Evolutionary conservation across 2,888 invertebrate genomes (phyloP).

Genomic region (Altica lythri): DNA sequence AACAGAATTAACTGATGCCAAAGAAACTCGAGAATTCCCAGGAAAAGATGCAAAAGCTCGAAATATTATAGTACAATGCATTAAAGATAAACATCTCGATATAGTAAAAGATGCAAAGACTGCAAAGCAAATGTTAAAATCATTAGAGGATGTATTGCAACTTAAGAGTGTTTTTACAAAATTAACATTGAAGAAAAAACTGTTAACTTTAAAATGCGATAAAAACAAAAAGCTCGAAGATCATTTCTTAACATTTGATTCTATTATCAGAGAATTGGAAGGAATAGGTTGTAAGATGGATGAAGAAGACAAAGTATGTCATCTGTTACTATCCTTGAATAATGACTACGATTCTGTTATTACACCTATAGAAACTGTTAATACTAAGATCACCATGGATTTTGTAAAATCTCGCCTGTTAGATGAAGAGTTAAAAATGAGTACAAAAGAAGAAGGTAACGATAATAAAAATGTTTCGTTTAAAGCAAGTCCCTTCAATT

Average conservation of each 20-base stretch:
- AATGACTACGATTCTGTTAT: slow-evolving; percentile 38
- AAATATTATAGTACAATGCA: slow-evolving; percentile 37
- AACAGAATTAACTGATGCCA: slow-evolving; percentile 11
- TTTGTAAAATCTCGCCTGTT: slow-evolving; percentile 39
- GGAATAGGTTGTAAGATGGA: slow-evolving; percentile 35
- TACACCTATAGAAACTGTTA: slow-evolving; percentile 40
- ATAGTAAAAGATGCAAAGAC: slow-evolving; percentile 34
- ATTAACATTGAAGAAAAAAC: slow-evolving; percentile 32
- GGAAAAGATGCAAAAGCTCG: slow-evolving; percentile 34
- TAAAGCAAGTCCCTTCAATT: slow-evolving; percentile 15
- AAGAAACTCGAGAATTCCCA: slow-evolving; percentile 5
- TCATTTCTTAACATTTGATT: slow-evolving; percentile 41
- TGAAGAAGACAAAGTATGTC: too few species aligned
- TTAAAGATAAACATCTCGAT: slow-evolving; percentile 37
- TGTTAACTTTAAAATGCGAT: slow-evolving; percentile 36
- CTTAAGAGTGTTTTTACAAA: slow-evolving; percentile 39
- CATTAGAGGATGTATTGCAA: slow-evolving; percentile 38
- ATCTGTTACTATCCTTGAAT: slow-evolving; percentile 35
- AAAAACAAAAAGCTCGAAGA: slow-evolving; percentile 36
- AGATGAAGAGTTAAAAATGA: slow-evolving; percentile 38
- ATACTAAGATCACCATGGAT: slow-evolving; percentile 34
- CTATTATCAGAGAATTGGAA: slow-evolving; percentile 38
- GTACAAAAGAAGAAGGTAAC: slow-evolving; percentile 3
- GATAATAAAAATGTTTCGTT: slow-evolving; percentile 20
- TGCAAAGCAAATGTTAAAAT: slow-evolving; percentile 35